phyloP scores from a whole-genome alignment of 2,888 invertebrate species.

The Furcula furcula region DNA sequence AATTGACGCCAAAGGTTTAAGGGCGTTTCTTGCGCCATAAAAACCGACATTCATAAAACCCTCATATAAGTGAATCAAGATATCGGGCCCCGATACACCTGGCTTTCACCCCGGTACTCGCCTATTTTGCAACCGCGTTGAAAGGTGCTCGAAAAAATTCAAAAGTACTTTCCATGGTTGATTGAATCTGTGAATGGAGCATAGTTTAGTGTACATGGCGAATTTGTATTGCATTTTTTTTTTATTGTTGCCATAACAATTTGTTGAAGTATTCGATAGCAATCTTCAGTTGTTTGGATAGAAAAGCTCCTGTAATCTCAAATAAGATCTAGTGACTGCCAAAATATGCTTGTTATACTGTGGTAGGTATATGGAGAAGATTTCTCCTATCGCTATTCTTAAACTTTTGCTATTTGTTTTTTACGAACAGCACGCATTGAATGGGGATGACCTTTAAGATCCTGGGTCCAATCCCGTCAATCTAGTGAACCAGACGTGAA shows the following conservation, averaged over 20 bases:
- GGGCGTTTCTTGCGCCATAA: constrained; percentile 62
- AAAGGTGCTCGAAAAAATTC: constrained; percentile 60
- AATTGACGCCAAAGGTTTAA: constrained; percentile 75
- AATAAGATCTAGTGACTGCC: constrained; percentile 15
- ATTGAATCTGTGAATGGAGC: constrained; percentile 56
- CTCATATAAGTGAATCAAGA: constrained; percentile 78
- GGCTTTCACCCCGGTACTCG: constrained; percentile 63
- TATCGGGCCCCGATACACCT: constrained; percentile 72
- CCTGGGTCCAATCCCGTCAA: no score
- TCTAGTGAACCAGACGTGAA: no score
- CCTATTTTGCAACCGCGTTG: constrained; percentile 46
- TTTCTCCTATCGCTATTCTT: no score
- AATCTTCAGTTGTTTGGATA: constrained; percentile 30
- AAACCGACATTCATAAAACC: constrained; percentile 68
- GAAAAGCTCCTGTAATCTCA: constrained; percentile 8
- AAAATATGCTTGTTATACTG: no score
- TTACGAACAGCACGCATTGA: no score
- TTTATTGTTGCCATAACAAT: constrained; percentile 39
- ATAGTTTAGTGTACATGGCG: constrained; percentile 37
- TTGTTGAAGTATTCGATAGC: constrained; percentile 33
- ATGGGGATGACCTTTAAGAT: no score
- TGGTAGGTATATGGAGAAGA: no score
- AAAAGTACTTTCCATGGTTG: constrained; percentile 65
- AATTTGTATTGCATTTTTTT: constrained; percentile 49
- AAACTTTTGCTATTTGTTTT: no score